Evolutionary conservation across 1,140 invertebrate genomes (phyloP), one percentile per base, ranked within the genome.

Genomic region (Leptestheria dahalacensis): DNA sequence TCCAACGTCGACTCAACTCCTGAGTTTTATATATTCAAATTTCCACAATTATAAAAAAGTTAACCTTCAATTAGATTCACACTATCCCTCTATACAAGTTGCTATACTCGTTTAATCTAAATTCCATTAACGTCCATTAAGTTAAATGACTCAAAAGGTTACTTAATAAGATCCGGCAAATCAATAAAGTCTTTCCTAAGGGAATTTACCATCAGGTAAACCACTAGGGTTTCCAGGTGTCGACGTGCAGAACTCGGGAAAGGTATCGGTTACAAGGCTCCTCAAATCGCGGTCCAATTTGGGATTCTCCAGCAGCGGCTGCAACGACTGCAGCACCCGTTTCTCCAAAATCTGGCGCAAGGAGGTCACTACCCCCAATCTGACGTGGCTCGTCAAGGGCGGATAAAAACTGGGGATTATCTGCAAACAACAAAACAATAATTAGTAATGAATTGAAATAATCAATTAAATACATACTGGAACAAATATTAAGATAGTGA

Each of bases 351-450:
- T 97, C 71, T 91, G 85, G 66, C 84, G 76, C 4, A 97, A 71
- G n/a, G 93, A 94, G 68, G 87, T 86, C 70, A 85, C 91, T 65
- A 98, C 91, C 26, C 94, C 93, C 67, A 82, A 79, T 65, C 82
- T 79, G 6, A 98, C 89, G 78, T 87, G 87, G 46, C 88, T 86
- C 46, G 82, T 78, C 64, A 88, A 77, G 52, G 82, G 77, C 51
- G 91, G 86, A 75, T 86, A 90, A 73, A 94, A 97, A 71, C 94
- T 91, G 62, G 86, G 83, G 73, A 94, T 92, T 67, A 97, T 94
- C 78, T 94, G 77, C 46, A 76, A 75, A 64, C 11, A 46, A 25
- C 23, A 20, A 26, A 61, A 62, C 9, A 28, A 62, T 23, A 62
- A 11, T 48, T 26, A 54, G 18, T 15, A 20, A 41, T 12, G 24